Base-by-base conservation (phyloP, 37 sponge, comb jelly and placozoan species). In the Ianthella basta region DNA sequence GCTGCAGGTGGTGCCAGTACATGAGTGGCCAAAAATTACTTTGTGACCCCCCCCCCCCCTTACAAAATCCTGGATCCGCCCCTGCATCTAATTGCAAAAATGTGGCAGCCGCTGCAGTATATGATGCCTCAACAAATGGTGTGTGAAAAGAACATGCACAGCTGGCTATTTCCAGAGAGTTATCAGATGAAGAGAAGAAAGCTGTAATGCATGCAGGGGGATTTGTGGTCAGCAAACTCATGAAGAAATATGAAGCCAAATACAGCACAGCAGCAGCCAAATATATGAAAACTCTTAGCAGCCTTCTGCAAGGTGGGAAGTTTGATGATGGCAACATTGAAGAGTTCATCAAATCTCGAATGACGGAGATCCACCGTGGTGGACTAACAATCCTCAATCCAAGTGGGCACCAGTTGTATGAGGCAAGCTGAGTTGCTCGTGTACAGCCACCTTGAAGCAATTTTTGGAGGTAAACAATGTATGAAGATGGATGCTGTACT, bases 351-450 rank as follows among this genome's bases (percentile, higher is more conserved):
- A 56, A 56, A 56, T 56, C 59, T 56, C 18, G 59, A 18, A 56
- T 56, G 59, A 18, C 59, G 59, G 59, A 56, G 59, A 56, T 56
- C 18, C 16, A 56, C 59, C 59, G 59, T 56, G 59, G 59, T 19
- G 16, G 59, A 56, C 59, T 56, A 56, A 56, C 59, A 56, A 56
- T 56, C 59, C 59, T 56, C 59, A 56, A 18, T 56, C 59, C 59
- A 56, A 56, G 59, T 56, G 59, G 59, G 59, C 18, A 56, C 59
- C 59, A 56, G 16, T 56, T 56, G 59, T 56, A 19, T 56, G 59
- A 56, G n/a, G 59, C 59, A 56, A 56, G 59, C 59, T 56, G 59
- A 56, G 59, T 56, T 56, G 59, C 59, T 56, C 59, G 59, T 56
- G 59, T 56, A 56, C 59, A 56, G 59, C 59, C 59, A 56, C 59